Evolutionary conservation across 53 echinoderm and acorn worm species (phyloP).

Genomic region (Echinarachnius parma): DNA sequence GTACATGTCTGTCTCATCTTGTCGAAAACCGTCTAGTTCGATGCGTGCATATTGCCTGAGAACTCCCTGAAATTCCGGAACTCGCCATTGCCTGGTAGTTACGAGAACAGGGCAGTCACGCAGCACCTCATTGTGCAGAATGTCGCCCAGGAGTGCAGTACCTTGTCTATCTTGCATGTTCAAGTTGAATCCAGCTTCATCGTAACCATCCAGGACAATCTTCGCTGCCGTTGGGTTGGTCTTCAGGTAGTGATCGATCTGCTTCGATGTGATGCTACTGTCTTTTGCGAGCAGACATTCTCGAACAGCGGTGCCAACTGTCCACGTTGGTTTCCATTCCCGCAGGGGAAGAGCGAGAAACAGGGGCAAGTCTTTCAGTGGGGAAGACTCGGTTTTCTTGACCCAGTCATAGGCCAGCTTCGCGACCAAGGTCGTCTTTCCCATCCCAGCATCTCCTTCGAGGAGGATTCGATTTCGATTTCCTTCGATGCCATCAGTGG

Average conservation of each 20-base stretch:
- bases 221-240: not conserved
- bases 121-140: slow-evolving; percentile 15
- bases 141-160: slow-evolving; percentile 2
- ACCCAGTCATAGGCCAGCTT: slow-evolving; percentile 41
- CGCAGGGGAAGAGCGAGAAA: slow-evolving; percentile 19
- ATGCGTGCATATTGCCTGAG: slow-evolving; percentile 12
- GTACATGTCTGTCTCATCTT: slow-evolving; percentile 23
- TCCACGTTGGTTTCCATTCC: slow-evolving; percentile 21
- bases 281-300: slow-evolving; percentile 20
- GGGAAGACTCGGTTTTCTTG: slow-evolving; percentile 12
- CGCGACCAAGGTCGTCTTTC: slow-evolving; percentile 20
- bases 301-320: slow-evolving; percentile 8
- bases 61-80: slow-evolving; percentile 2
- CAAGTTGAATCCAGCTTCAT: slow-evolving; percentile 23
- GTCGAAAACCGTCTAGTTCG: slow-evolving; percentile 26
- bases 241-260: slow-evolving; percentile 29
- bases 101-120: slow-evolving; percentile 15
- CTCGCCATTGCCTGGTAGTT: slow-evolving; percentile 27
- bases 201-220: slow-evolving; percentile 23
- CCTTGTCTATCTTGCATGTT: not conserved
- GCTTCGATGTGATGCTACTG: slow-evolving; percentile 12
- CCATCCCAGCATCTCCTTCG: slow-evolving; percentile 30
- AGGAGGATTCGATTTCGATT: slow-evolving; percentile 4
- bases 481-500: not conserved
- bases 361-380: slow-evolving; percentile 25